Percentiles rank a stretch among this genome's conserved stretches.
Conservation (phyloP, 2,888 invertebrate species). For the Drosophila emarginata region DNA sequence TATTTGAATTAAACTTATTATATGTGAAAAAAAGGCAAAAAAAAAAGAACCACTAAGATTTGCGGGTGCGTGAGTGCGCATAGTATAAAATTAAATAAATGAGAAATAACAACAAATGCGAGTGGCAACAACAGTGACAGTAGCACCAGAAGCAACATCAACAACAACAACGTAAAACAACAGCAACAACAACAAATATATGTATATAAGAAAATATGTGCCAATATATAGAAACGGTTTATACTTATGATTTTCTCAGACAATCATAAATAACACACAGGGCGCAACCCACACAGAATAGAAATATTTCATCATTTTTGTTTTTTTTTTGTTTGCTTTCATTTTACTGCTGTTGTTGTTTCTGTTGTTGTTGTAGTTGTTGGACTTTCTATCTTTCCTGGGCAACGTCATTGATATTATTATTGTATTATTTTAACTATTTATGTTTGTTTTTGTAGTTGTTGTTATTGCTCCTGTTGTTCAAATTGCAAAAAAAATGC, state of each 20-base stretch:
- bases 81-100: constrained; percentile 74
- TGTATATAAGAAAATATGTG: constrained; percentile 53
- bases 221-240: constrained; percentile 55
- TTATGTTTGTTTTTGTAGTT: constrained; percentile 28
- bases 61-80: constrained; percentile 71
- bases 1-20: constrained; percentile 29
- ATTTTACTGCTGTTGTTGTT: constrained; percentile 9
- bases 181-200: constrained; percentile 22
- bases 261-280: constrained; percentile 50
- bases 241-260: constrained; percentile 57
- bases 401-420: constrained; percentile 28
- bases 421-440: constrained; percentile 28
- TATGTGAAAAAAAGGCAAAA: constrained; percentile 51
- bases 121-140: constrained; percentile 47
- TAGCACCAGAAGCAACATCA: constrained; percentile 36
- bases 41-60: constrained; percentile 4
- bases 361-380: neutral
- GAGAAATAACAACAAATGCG: constrained; percentile 43
- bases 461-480: constrained; percentile 8
- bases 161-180: constrained; percentile 13
- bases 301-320: constrained; percentile 39
- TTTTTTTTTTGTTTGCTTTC: constrained; percentile 12
- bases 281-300: constrained; percentile 21
- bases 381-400: neutral
- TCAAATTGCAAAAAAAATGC: constrained; percentile 45